A percentile compares a stretch with the other conserved stretches of the same genome.
phyloP scores from a whole-genome alignment of 2,113 vertebrate genomes.

The Zapus hudsonius region DNA sequence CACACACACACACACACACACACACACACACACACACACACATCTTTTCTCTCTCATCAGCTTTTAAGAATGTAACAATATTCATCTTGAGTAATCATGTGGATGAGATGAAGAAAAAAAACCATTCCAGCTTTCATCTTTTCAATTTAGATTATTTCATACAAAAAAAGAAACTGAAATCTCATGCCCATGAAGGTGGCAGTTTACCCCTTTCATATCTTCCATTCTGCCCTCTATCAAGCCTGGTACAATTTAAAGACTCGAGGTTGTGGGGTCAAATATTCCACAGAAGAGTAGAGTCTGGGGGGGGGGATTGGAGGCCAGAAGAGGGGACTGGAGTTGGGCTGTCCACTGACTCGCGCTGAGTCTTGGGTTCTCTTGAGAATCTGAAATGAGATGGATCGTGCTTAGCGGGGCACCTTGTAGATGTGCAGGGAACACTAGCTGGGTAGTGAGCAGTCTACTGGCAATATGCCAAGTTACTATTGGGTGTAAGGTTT shows the following conservation, averaged over 20 bases:
- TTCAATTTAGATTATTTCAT: neutral
- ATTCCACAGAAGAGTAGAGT: neutral
- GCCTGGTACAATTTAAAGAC: accelerated
- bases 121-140: neutral
- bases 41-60: neutral
- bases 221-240: neutral
- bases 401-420: too few species aligned
- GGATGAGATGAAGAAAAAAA: neutral
- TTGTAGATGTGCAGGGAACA: neutral
- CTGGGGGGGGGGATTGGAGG: too few species aligned
- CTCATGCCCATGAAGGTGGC: neutral
- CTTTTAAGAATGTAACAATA: neutral
- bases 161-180: neutral
- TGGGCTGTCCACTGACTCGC: neutral
- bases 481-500: neutral
- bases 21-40: too few species aligned
- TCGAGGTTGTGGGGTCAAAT: neutral
- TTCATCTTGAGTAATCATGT: neutral
- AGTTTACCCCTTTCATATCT: neutral
- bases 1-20: too few species aligned
- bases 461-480: too few species aligned
- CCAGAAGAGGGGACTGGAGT: neutral
- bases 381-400: neutral
- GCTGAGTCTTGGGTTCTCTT: neutral
- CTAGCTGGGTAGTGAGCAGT: neutral